phyloP scores from a whole-genome alignment of 2,888 invertebrate species.

The Pachydiplax longipennis region DNA sequence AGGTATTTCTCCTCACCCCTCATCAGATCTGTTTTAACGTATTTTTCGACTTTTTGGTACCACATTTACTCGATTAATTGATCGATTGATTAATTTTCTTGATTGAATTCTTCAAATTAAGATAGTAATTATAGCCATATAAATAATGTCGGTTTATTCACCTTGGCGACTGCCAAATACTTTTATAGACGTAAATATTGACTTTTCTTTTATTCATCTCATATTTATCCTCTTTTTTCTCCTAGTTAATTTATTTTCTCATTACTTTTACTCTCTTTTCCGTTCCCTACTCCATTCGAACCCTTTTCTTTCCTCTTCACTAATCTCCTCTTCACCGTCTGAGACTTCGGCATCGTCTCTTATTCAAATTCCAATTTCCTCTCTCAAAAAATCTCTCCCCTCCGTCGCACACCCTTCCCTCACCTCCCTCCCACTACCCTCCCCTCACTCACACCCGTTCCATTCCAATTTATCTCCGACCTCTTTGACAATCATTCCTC shows the following conservation, averaged over 20 bases:
- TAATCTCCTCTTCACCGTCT: background rate
- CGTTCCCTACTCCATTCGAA: background rate
- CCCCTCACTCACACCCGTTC: background rate
- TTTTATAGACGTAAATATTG: background rate
- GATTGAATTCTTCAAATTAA: too few relatives aligned
- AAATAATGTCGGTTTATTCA: too few relatives aligned
- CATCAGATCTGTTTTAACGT: too few relatives aligned
- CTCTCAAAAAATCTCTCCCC: background rate
- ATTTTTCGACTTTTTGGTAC: too few relatives aligned
- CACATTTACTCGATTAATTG: too few relatives aligned
- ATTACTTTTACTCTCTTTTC: background rate
- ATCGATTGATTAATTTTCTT: too few relatives aligned
- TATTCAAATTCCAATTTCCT: background rate
- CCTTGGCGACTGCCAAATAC: too few relatives aligned
- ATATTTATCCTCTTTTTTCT: background rate
- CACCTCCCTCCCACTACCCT: background rate
- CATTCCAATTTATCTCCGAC: background rate
- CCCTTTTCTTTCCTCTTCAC: background rate
- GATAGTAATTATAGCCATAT: too few relatives aligned
- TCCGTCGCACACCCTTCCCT: background rate
- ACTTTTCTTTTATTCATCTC: background rate
- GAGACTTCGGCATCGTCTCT: background rate
- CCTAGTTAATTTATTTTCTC: background rate
- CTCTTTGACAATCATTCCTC: background rate
- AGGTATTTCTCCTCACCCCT: too few relatives aligned